Conservation (phyloP, 2,888 invertebrate genomes). For the Meandrusa payeni region DNA sequence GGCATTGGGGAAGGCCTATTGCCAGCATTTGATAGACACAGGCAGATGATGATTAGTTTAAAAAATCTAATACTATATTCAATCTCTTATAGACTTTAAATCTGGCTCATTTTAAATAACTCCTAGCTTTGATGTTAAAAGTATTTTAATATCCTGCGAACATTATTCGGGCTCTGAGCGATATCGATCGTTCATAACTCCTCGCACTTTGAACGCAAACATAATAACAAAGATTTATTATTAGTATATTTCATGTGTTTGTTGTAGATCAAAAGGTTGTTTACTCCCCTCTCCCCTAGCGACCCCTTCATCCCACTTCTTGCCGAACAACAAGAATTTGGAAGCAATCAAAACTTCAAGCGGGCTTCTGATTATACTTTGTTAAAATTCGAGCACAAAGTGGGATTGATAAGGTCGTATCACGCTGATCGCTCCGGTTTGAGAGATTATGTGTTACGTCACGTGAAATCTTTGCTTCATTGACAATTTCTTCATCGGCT, state of each 20-base stretch:
- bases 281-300: conserved; percentile 15
- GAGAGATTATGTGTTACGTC: not conserved
- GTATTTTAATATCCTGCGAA: conserved; percentile 16
- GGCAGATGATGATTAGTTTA: no score
- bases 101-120: no score
- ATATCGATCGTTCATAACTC: conserved; percentile 11
- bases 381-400: conserved; percentile 24
- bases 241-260: conserved; percentile 29
- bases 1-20: no score
- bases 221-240: conserved; percentile 25
- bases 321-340: conserved; percentile 31
- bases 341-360: conserved; percentile 35
- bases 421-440: not conserved
- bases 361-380: conserved; percentile 25
- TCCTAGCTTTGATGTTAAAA: conserved; percentile 10
- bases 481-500: conserved; percentile 3
- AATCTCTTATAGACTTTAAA: no score
- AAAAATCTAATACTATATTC: no score
- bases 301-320: not conserved
- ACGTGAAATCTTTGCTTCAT: not conserved
- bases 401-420: conserved; percentile 11
- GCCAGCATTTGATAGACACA: no score
- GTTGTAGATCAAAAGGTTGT: conserved; percentile 29
- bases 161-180: conserved; percentile 3
- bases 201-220: conserved; percentile 14